Evolutionary conservation across 2,797 vertebrate species (phyloP), one percentile per base, ranked within the genome.

Genomic region (Myotis daubentonii): DNA sequence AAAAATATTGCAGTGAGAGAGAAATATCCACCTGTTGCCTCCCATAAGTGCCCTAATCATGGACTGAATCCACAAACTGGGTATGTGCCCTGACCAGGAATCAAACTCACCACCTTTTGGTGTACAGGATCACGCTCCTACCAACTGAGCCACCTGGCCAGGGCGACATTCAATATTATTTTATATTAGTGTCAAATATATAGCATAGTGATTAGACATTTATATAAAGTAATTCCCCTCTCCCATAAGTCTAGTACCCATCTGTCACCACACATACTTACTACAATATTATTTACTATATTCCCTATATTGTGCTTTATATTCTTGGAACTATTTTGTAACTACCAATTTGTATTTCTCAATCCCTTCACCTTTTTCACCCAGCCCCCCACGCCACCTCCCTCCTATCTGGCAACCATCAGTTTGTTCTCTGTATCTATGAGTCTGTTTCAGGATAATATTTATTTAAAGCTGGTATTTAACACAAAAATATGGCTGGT

Each of bases 381-480:
- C 75, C 12, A 55, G n/a, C 20, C n/a, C n/a, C 20, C 19, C n/a
- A 53, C 6, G 15, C 6, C 30, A 78, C 22, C 20, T 33, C n/a
- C 20, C n/a, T 53, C 49, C 20, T 55, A 36, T 36, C 12, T 78
- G 49, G 49, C n/a, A 55, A 36, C 75, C 49, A 55, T 78, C n/a
- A 36, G 22, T 36, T 36, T 55, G 20, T 78, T 55, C 75, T 78
- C 20, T 53, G n/a, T 53, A 53, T 78, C 75, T 78, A 13, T 78
- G 75, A 36, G 12, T 55, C 49, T 36, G 75, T 36, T 53, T 78
- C 49, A 25, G 55, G 72, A 60, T 49, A 88, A 70, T 62, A 74
- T 28, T 72, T 89, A 72, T 87, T 80, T 75, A 95, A 84, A 94
- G 3, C 13, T 84, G 19, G 23, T 44, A 74, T 55, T 81, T 88